These are phyloP conservation scores for Dastarcus helophoroides DNA, from an alignment of 2,888 invertebrate genomes.

Conservation along the genomic window DNA sequence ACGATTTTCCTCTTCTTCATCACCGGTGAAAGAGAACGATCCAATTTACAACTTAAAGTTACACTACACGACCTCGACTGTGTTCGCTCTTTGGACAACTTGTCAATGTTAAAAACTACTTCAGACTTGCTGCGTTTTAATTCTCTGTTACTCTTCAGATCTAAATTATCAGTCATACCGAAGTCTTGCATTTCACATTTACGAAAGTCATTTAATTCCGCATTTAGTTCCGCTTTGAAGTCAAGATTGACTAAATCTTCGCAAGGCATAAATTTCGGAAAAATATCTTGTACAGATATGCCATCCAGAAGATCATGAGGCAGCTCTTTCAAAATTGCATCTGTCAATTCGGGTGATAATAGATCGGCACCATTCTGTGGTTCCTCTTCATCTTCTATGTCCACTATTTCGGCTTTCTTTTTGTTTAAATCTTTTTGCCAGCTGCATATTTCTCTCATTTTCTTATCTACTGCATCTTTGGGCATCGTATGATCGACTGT, in stretches of 20 bases:
- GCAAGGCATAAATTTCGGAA: slow-evolving; percentile 57
- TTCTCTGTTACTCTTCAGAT: slow-evolving; percentile 40
- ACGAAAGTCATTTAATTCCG: slow-evolving; percentile 18
- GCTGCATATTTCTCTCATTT: slow-evolving; percentile 51
- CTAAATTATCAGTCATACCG: slow-evolving; percentile 24
- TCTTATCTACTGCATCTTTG: slow-evolving; percentile 47
- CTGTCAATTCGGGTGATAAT: slow-evolving; percentile 74
- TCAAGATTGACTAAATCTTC: slow-evolving; percentile 56
- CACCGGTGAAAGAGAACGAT: slow-evolving; percentile 48
- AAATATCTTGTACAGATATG: slow-evolving; percentile 77
- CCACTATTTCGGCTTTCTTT: slow-evolving; percentile 51
- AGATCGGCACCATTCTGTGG: slow-evolving; percentile 72
- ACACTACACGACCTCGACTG: slow-evolving; percentile 58
- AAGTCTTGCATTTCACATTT: slow-evolving; percentile 5
- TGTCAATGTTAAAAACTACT: slow-evolving; percentile 39
- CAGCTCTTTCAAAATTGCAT: slow-evolving; percentile 75
- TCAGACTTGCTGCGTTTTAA: slow-evolving; percentile 56
- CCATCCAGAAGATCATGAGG: slow-evolving; percentile 74
- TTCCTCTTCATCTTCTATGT: slow-evolving; percentile 55
- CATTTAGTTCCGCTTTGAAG: slow-evolving; percentile 36
- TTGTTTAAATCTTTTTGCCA: slow-evolving; percentile 58
- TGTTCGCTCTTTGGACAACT: slow-evolving; percentile 29
- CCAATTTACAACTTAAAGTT: slow-evolving; percentile 59
- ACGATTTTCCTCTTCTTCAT: slow-evolving; percentile 55
- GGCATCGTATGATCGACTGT: slow-evolving; percentile 68